Percentiles rank a stretch among this genome's conserved stretches.
Conservation (phyloP, 2,113 vertebrate genomes). For the Apaloderma vittatum region DNA sequence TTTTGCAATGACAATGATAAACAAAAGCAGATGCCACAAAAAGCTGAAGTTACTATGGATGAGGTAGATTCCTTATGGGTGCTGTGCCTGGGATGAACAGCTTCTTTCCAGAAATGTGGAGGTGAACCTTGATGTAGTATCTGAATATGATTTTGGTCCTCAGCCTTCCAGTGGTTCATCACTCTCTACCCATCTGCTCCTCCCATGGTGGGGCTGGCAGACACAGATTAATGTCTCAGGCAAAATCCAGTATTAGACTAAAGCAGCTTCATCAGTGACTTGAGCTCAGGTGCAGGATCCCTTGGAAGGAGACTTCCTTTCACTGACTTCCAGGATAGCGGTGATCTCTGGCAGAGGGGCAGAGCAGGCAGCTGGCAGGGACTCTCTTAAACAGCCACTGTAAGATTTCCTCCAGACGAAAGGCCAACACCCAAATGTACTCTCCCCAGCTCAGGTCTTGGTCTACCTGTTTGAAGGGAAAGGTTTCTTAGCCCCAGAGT, state of each 20-base stretch:
- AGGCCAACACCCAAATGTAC: neutral
- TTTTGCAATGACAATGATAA: neutral
- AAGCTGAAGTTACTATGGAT: neutral
- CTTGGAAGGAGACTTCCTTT: neutral
- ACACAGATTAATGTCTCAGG: neutral
- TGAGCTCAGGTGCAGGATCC: neutral
- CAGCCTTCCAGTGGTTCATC: neutral
- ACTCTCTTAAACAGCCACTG: neutral
- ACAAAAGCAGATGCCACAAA: neutral
- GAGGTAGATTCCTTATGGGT: neutral
- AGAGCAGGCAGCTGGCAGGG: neutral
- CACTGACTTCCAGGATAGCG: neutral
- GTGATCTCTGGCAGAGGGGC: neutral
- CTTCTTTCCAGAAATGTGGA: neutral
- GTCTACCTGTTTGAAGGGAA: neutral
- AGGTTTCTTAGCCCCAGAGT: neutral
- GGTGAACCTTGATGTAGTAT: neutral
- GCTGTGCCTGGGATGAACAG: accelerated
- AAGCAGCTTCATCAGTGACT: neutral
- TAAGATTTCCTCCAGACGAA: neutral
- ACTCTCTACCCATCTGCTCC: too few relatives aligned
- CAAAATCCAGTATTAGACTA: neutral
- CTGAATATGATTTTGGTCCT: neutral
- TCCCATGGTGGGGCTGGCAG: neutral
- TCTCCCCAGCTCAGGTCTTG: neutral